A percentile compares a stretch with the other conserved stretches of the same genome.
These are phyloP conservation scores for Thumatha senex DNA, from an alignment of 2,888 invertebrate species.

Conservation along the genomic window DNA sequence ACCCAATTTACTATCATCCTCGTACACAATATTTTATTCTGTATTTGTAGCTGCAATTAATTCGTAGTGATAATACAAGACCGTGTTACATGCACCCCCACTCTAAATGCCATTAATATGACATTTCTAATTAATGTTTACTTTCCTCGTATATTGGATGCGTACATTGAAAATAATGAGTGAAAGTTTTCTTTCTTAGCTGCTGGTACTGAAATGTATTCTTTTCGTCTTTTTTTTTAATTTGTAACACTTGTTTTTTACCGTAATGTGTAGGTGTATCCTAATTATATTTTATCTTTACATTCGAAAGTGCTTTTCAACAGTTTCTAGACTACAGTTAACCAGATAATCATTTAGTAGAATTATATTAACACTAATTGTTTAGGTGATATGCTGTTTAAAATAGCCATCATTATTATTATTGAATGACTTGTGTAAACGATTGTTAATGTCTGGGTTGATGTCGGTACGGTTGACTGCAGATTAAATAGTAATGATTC, in stretches of 20 bases:
- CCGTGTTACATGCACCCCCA: slow-evolving; percentile 24
- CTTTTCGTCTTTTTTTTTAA: slow-evolving; percentile 1
- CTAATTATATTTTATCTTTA: background rate
- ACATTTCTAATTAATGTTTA: slow-evolving; percentile 25
- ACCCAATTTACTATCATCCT: slow-evolving; percentile 34
- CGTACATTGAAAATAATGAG: slow-evolving; percentile 20
- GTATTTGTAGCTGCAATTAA: slow-evolving; percentile 22
- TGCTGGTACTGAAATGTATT: slow-evolving; percentile 19
- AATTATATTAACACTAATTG: too few relatives aligned
- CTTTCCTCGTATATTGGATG: slow-evolving; percentile 12
- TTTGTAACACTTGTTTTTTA: slow-evolving; percentile 7
- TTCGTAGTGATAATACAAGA: slow-evolving; percentile 22
- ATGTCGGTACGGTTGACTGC: too few relatives aligned
- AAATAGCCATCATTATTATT: too few relatives aligned
- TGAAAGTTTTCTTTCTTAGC: slow-evolving; percentile 19
- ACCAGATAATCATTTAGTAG: background rate
- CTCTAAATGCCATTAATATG: slow-evolving; percentile 13
- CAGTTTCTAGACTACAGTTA: background rate
- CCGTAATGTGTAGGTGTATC: background rate
- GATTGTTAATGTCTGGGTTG: too few relatives aligned
- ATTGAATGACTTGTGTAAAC: too few relatives aligned
- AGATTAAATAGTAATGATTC: too few relatives aligned
- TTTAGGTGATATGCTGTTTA: too few relatives aligned
- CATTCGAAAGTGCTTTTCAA: too few relatives aligned
- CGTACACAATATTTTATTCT: slow-evolving; percentile 6